Evolutionary conservation across 2,797 vertebrate species (phyloP).

Genomic region (Champsocephalus esox): DNA sequence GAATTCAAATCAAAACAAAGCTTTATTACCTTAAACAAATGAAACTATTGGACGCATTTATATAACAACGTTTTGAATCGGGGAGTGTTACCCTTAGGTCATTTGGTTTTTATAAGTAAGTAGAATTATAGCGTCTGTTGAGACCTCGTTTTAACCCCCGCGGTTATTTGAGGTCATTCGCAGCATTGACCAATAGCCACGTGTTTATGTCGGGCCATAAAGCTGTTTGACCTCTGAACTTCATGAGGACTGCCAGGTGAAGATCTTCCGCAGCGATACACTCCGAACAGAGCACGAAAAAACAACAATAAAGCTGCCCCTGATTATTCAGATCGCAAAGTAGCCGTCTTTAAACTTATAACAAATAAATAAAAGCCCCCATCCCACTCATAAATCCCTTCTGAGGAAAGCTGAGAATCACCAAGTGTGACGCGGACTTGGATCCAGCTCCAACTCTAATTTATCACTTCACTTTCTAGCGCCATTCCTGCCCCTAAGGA

Average conservation of each 20-base stretch:
- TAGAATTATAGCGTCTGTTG: background rate
- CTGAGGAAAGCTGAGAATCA: constrained; percentile 36
- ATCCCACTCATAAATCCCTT: constrained; percentile 33
- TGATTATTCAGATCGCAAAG: constrained; percentile 9
- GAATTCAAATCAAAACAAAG: constrained; percentile 27
- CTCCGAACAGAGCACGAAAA: constrained; percentile 7
- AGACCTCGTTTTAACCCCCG: background rate
- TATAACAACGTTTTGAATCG: background rate
- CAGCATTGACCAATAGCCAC: background rate
- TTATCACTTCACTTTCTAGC: constrained; percentile 51
- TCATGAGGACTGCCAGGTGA: constrained; percentile 35
- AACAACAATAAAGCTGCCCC: constrained; percentile 32
- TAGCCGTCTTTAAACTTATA: constrained; percentile 17
- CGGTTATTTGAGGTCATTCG: background rate
- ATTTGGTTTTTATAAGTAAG: background rate
- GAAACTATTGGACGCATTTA: constrained; percentile 5
- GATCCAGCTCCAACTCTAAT: constrained; percentile 44
- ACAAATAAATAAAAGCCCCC: background rate
- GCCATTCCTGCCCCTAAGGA: constrained; percentile 30
- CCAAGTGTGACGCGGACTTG: constrained; percentile 33
- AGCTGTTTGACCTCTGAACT: constrained; percentile 52
- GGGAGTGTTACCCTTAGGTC: background rate
- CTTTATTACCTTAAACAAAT: constrained; percentile 10
- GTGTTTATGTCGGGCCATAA: constrained; percentile 46
- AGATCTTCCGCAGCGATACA: background rate